Evolutionary conservation across 2,888 invertebrate species (phyloP).

Genomic region (Stenotaenia linearis): DNA sequence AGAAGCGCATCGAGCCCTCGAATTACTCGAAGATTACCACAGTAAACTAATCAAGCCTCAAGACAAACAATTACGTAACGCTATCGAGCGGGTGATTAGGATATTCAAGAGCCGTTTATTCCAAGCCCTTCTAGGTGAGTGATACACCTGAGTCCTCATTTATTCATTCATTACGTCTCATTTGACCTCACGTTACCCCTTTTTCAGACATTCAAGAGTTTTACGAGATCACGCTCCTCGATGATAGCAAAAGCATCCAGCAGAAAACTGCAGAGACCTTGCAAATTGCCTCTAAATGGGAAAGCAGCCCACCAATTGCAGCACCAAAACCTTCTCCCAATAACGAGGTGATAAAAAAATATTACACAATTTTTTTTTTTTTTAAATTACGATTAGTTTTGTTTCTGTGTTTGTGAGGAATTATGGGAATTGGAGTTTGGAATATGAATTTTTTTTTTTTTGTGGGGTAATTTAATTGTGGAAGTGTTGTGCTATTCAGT

Average conservation of each 20-base stretch:
- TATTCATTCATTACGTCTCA: background rate
- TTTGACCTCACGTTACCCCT: background rate
- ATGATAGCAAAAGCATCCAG: constrained; percentile 89
- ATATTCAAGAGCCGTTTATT: constrained; percentile 98
- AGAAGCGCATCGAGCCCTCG: constrained; percentile 96
- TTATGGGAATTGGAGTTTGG: too few relatives aligned
- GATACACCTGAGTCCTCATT: background rate
- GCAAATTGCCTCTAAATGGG: constrained; percentile 92
- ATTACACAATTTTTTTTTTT: too few relatives aligned
- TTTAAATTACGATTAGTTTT: too few relatives aligned
- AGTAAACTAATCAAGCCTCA: constrained; percentile 86
- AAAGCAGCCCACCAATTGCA: constrained; percentile 55
- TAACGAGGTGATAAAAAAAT: constrained; percentile 53
- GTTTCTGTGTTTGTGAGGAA: too few relatives aligned
- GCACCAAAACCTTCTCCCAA: constrained; percentile 58
- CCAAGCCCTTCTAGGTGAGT: constrained; percentile 93
- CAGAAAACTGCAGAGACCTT: constrained; percentile 94
- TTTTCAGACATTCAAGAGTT: constrained; percentile 89
- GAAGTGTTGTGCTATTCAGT: background rate
- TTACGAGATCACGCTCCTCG: constrained; percentile 92
- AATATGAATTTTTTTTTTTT: too few relatives aligned
- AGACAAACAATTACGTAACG: constrained; percentile 88
- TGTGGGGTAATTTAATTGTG: too few relatives aligned
- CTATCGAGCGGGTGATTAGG: constrained; percentile 94
- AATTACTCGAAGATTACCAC: constrained; percentile 97